phyloP scores from a whole-genome alignment of 1,140 invertebrate species.

The Aphidius ervi region DNA sequence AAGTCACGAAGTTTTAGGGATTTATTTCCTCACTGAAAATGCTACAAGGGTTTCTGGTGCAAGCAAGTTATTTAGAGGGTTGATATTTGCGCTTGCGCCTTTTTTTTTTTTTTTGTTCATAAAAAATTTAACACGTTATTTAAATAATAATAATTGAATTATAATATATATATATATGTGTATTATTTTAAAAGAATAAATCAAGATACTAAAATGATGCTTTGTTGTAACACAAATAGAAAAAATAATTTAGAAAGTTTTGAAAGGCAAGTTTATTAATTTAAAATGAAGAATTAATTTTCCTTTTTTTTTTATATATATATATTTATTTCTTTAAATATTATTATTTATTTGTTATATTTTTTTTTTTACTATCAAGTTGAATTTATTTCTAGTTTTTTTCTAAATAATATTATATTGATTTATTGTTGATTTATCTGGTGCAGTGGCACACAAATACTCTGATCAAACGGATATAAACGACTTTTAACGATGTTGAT shows the following conservation, averaged over 20 bases:
- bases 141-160: not conserved
- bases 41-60: conserved; percentile 9
- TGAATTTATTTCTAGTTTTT: not conserved
- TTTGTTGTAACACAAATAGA: too few relatives aligned
- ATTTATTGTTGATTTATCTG: too few relatives aligned
- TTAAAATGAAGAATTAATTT: too few relatives aligned
- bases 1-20: conserved; percentile 10
- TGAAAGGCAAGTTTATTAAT: too few relatives aligned
- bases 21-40: conserved; percentile 22
- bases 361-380: not conserved
- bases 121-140: not conserved
- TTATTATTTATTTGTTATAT: too few relatives aligned
- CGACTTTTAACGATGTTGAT: not conserved
- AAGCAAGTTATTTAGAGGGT: not conserved
- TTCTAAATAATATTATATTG: not conserved
- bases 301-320: too few relatives aligned
- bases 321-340: too few relatives aligned
- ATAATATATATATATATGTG: not conserved
- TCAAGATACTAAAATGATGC: too few relatives aligned
- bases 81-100: conserved; percentile 14
- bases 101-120: not conserved
- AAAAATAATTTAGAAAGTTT: too few relatives aligned
- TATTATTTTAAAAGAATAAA: not conserved
- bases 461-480: too few relatives aligned
- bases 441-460: too few relatives aligned